These are phyloP conservation scores for Characodon lateralis DNA, from an alignment of 2,797 vertebrate species.

Conservation along the genomic window DNA sequence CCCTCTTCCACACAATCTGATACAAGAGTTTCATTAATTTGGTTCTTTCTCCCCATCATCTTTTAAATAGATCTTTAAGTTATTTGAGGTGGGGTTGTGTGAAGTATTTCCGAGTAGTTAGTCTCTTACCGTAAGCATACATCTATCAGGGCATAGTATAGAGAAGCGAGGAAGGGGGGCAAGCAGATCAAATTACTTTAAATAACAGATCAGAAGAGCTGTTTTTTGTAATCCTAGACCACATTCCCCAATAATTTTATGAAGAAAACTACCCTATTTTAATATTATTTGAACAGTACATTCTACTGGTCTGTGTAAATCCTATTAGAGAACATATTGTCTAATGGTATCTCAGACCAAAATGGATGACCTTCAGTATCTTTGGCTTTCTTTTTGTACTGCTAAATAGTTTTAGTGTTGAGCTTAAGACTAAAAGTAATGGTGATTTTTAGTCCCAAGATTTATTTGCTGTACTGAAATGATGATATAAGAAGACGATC, in stretches of 20 bases:
- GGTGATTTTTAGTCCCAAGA: constrained; percentile 42
- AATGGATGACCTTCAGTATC: constrained; percentile 38
- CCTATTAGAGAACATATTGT: constrained; percentile 23
- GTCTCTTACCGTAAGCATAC: neutral
- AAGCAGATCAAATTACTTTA: neutral
- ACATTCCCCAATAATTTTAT: neutral
- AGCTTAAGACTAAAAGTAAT: constrained; percentile 21
- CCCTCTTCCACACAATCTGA: neutral
- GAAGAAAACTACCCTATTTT: neutral
- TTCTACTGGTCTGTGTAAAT: constrained; percentile 26
- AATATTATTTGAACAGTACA: constrained; percentile 34
- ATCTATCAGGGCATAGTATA: neutral
- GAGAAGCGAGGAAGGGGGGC: neutral
- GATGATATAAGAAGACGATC: constrained; percentile 20
- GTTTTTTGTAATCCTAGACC: neutral
- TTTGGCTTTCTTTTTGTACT: constrained; percentile 46
- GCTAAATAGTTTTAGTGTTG: constrained; percentile 47
- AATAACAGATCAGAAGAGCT: neutral
- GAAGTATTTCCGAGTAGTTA: neutral
- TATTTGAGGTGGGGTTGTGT: neutral
- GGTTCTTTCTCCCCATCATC: neutral
- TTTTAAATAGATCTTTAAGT: neutral
- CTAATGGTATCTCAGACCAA: constrained; percentile 26
- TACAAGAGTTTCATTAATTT: constrained; percentile 2
- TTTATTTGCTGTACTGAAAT: constrained; percentile 27